Conservation (phyloP, 2,888 invertebrate species). For the Chymomyza fuscimana region DNA sequence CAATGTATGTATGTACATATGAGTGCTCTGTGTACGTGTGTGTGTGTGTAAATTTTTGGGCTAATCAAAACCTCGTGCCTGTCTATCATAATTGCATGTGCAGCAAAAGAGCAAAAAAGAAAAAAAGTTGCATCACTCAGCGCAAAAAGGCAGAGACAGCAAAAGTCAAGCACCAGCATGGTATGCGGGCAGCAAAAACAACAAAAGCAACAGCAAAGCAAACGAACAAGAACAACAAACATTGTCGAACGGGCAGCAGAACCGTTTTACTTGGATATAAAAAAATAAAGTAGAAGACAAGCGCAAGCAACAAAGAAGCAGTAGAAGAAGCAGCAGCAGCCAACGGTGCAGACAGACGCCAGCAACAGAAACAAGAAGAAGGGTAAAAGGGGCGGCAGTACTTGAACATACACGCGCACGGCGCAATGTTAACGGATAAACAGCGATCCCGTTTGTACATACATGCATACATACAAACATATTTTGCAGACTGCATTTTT, state of each 20-base stretch:
- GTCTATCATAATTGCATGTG: slow-evolving; percentile 46
- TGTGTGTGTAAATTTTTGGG: background rate
- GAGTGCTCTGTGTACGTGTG: too few relatives aligned
- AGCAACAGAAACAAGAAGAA: background rate
- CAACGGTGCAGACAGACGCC: background rate
- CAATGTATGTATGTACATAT: background rate
- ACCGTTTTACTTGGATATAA: background rate
- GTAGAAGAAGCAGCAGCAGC: slow-evolving; percentile 30
- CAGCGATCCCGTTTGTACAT: slow-evolving; percentile 6
- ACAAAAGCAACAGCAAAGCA: slow-evolving; percentile 29
- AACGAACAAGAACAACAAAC: slow-evolving; percentile 6
- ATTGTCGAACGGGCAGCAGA: background rate
- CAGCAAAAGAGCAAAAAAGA: slow-evolving; percentile 28
- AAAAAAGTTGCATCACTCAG: slow-evolving; percentile 68
- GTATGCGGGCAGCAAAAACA: slow-evolving; percentile 69
- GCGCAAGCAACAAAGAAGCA: slow-evolving; percentile 30
- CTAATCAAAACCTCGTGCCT: background rate
- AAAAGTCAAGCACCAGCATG: slow-evolving; percentile 77
- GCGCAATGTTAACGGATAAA: slow-evolving; percentile 27
- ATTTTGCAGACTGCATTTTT: background rate
- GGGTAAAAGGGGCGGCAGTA: slow-evolving; percentile 45
- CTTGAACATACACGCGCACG: slow-evolving; percentile 22
- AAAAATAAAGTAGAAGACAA: slow-evolving; percentile 2
- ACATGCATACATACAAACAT: slow-evolving; percentile 13
- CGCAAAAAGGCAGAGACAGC: slow-evolving; percentile 58